Percentiles rank a stretch among this genome's conserved stretches.
These are phyloP conservation scores for Monopterus albus DNA, from an alignment of 2,113 vertebrate species.

Conservation along the genomic window DNA sequence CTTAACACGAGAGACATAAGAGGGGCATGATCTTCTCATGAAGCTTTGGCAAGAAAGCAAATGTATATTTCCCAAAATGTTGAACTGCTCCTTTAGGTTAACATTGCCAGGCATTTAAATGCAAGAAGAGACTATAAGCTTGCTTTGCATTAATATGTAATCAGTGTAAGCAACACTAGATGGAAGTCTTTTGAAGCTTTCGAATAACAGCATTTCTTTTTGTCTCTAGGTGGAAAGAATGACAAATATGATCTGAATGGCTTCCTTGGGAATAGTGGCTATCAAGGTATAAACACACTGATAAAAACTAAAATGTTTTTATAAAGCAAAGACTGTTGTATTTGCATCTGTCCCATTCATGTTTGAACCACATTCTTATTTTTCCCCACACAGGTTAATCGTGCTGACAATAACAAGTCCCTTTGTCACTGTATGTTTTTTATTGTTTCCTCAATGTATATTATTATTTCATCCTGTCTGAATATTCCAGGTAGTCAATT, in stretches of 20 bases:
- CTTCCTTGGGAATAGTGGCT: constrained; percentile 81
- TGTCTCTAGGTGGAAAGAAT: constrained; percentile 73
- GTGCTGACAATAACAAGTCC: constrained; percentile 6
- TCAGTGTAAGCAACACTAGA: neutral
- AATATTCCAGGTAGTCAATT: constrained; percentile 18
- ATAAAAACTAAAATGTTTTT: neutral
- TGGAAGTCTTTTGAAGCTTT: neutral
- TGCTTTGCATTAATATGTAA: neutral
- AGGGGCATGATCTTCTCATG: no score
- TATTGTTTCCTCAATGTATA: constrained; percentile 48
- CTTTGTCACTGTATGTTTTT: constrained; percentile 59
- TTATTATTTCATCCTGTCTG: constrained; percentile 26
- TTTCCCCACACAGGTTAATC: constrained; percentile 69
- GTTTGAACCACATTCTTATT: neutral
- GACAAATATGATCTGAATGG: constrained; percentile 79
- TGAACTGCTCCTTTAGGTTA: no score
- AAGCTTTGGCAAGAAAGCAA: no score
- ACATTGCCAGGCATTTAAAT: no score
- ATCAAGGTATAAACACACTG: constrained; percentile 72
- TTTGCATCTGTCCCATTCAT: neutral
- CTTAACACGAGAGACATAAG: no score
- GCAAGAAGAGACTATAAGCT: no score
- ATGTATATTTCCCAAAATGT: no score
- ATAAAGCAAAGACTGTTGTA: no score
- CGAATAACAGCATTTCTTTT: neutral